These are phyloP conservation scores for Anomalospiza imberbis DNA, from an alignment of 2,797 vertebrate genomes.

Conservation along the genomic window DNA sequence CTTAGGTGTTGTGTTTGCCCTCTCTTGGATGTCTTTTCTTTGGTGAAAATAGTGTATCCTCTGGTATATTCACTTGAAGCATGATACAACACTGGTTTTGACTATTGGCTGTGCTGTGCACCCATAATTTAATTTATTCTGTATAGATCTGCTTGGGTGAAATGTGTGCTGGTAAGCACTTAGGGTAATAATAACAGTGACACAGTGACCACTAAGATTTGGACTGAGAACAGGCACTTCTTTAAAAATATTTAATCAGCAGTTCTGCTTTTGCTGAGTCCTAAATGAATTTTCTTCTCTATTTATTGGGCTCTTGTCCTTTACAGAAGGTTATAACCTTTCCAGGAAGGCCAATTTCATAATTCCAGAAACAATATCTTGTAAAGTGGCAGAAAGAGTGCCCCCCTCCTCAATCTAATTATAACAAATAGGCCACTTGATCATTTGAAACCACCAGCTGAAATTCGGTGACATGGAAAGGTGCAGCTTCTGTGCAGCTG, in stretches of 20 bases:
- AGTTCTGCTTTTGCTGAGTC: slow-evolving; percentile 26
- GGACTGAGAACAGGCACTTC: neutral
- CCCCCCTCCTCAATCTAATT: neutral
- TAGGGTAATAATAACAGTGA: neutral
- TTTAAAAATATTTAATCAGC: slow-evolving; percentile 32
- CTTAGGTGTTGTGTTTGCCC: neutral
- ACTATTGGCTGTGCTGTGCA: neutral
- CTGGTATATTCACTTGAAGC: neutral
- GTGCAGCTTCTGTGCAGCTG: neutral
- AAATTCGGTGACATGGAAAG: neutral
- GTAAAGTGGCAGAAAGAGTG: neutral
- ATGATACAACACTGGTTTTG: neutral
- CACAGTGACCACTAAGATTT: neutral
- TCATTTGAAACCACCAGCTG: neutral
- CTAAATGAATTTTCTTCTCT: neutral
- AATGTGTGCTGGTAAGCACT: neutral
- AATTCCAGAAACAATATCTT: neutral
- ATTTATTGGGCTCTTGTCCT: neutral
- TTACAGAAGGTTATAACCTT: slow-evolving; percentile 2
- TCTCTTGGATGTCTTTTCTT: neutral
- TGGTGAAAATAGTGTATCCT: neutral
- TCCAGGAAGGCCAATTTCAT: neutral
- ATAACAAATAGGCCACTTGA: neutral
- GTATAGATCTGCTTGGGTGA: neutral
- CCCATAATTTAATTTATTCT: neutral